Conservation (phyloP, 2,113 vertebrate genomes). For the Thunnus thynnus region DNA sequence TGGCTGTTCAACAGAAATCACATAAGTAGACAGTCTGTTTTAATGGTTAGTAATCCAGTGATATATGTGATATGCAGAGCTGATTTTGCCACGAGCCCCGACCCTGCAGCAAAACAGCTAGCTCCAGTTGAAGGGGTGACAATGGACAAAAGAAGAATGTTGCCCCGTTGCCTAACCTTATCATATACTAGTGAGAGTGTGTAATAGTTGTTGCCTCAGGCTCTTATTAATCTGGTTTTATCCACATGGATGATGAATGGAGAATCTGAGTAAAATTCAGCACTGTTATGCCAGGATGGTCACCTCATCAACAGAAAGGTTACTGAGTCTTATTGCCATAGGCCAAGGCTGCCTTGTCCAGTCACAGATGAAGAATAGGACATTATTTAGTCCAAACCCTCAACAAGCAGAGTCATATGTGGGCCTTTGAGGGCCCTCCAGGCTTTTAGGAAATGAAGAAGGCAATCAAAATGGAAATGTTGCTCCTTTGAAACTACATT, state of each 20-base stretch:
- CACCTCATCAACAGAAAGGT: slow-evolving; percentile 41
- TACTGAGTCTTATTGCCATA: slow-evolving; percentile 36
- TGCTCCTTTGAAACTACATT: slow-evolving; percentile 57
- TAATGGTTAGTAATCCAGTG: background rate
- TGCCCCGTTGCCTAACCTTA: background rate
- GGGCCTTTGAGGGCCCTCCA: slow-evolving; percentile 39
- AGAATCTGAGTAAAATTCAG: slow-evolving; percentile 14
- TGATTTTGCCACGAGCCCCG: background rate
- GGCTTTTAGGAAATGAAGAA: slow-evolving; percentile 63
- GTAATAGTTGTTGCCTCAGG: slow-evolving; percentile 7
- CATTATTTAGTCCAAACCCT: slow-evolving; percentile 45
- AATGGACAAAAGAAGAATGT: background rate
- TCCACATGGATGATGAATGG: slow-evolving; percentile 5
- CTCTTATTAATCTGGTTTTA: slow-evolving; percentile 45
- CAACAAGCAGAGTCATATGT: slow-evolving; percentile 43
- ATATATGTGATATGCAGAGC: background rate
- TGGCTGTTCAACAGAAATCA: background rate
- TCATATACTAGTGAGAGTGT: background rate
- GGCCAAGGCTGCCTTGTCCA: slow-evolving; percentile 37
- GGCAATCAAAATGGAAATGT: slow-evolving; percentile 71
- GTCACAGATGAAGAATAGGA: slow-evolving; percentile 41
- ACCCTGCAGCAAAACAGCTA: background rate
- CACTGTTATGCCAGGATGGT: slow-evolving; percentile 5
- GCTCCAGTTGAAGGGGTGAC: background rate
- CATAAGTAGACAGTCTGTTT: background rate